Conservation (phyloP, 2,888 invertebrate genomes). For the Hypselothyrea guttata region DNA sequence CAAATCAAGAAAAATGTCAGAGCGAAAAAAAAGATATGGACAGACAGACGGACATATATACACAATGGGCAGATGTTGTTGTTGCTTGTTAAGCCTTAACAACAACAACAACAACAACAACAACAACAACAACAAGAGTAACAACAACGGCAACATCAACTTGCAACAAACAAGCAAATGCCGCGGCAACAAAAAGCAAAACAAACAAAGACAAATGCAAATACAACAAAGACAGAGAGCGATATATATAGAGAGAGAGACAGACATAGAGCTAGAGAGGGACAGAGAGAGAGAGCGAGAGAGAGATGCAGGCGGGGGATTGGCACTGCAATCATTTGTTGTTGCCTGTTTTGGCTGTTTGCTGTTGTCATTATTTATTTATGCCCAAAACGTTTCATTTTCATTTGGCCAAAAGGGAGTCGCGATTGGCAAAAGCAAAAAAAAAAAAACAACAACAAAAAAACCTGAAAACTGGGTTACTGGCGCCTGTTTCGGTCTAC, state of each 20-base stretch:
- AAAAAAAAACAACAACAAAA: background rate
- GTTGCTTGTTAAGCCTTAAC: constrained; percentile 56
- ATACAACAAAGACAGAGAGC: constrained; percentile 24
- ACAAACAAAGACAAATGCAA: constrained; percentile 55
- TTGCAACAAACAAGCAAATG: constrained; percentile 70
- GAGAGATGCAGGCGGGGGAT: background rate
- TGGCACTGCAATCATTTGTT: constrained; percentile 64
- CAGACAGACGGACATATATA: constrained; percentile 16
- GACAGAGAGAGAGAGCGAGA: constrained; percentile 1
- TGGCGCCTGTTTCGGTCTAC: constrained; percentile 78
- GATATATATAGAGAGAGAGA: background rate
- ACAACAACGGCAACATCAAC: constrained; percentile 27
- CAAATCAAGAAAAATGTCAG: constrained; percentile 74
- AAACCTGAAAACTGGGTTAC: constrained; percentile 77
- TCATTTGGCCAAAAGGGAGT: constrained; percentile 73
- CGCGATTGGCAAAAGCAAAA: constrained; percentile 20
- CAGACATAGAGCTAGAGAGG: background rate
- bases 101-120: constrained; percentile 7
- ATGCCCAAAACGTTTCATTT: constrained; percentile 77
- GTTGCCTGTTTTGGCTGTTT: constrained; percentile 69
- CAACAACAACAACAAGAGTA: constrained; percentile 45
- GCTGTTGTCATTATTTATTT: constrained; percentile 74
- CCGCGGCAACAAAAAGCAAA: constrained; percentile 33
- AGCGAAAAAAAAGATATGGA: constrained; percentile 21
- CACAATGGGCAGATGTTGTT: constrained; percentile 75